A percentile compares a stretch with the other conserved stretches of the same genome.
These are phyloP conservation scores for Listronotus bonariensis DNA, from an alignment of 1,140 invertebrate genomes.

Conservation along the genomic window DNA sequence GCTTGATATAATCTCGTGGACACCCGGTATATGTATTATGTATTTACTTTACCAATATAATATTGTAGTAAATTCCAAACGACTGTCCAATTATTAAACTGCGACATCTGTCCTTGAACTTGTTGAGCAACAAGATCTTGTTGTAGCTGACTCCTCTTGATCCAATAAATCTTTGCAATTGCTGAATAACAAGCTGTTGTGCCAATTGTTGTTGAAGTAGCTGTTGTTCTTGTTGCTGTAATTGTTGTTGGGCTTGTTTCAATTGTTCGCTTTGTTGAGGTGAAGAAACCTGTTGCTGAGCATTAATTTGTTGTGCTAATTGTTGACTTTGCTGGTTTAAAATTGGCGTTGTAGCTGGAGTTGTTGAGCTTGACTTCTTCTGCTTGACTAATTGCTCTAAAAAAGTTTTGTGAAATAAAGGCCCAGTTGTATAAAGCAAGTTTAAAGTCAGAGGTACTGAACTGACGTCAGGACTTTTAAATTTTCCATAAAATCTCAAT, in stretches of 20 bases:
- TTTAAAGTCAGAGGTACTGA: no score
- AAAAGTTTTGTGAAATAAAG: no score
- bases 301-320: not conserved
- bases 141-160: not conserved
- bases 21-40: no score
- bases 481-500: no score
- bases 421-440: no score
- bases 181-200: conserved; percentile 5
- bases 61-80: no score
- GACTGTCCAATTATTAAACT: no score
- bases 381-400: not conserved
- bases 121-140: not conserved
- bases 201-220: not conserved
- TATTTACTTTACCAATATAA: no score
- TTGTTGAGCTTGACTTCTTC: conserved; percentile 1
- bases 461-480: no score
- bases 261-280: not conserved
- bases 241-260: not conserved
- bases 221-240: conserved; percentile 1
- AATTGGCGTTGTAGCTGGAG: not conserved
- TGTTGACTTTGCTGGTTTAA: conserved; percentile 1
- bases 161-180: not conserved
- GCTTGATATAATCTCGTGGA: no score
- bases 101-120: not conserved
- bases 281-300: not conserved